Conservation (phyloP, 2,113 vertebrate species). For the Pleuronectes platessa region DNA sequence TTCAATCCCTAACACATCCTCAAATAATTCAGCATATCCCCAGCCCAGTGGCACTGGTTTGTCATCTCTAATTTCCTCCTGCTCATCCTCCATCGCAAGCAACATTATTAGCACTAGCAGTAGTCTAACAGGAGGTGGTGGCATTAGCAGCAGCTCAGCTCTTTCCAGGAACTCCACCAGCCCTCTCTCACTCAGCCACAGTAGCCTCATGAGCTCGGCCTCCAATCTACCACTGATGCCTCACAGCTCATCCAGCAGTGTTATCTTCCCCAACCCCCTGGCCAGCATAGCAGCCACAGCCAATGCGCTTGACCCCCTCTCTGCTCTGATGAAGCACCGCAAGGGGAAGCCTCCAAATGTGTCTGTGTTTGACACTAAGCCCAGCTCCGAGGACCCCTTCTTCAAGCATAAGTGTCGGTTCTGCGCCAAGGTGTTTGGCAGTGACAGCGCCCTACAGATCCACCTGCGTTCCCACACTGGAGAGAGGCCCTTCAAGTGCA, state of each 20-base stretch:
- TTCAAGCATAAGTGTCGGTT: slow-evolving; percentile 99
- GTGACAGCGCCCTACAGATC: slow-evolving; percentile 98
- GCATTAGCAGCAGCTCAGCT: slow-evolving; percentile 75
- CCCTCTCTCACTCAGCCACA: slow-evolving; percentile 87
- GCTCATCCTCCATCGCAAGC: slow-evolving; percentile 79
- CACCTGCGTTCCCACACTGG: slow-evolving; percentile 98
- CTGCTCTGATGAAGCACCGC: slow-evolving; percentile 96
- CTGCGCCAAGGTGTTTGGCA: slow-evolving; percentile 99
- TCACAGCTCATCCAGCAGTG: slow-evolving; percentile 94
- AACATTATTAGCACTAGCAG: slow-evolving; percentile 73
- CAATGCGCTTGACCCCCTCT: slow-evolving; percentile 96
- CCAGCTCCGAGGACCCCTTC: slow-evolving; percentile 96
- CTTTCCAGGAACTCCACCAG: slow-evolving; percentile 88
- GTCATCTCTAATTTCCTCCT: slow-evolving; percentile 81
- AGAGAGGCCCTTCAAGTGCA: slow-evolving; percentile 98
- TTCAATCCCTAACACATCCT: slow-evolving; percentile 80
- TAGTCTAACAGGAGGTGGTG: slow-evolving; percentile 61
- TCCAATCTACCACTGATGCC: slow-evolving; percentile 95
- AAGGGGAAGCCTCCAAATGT: slow-evolving; percentile 98
- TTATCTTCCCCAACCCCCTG: slow-evolving; percentile 98
- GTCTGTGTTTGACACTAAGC: slow-evolving; percentile 97
- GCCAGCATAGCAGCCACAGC: slow-evolving; percentile 98
- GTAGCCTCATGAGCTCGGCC: slow-evolving; percentile 87
- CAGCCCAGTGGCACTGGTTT: slow-evolving; percentile 77
- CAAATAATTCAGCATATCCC: slow-evolving; percentile 78